phyloP scores from a whole-genome alignment of 92 coral and sea anemone species.

The Porites rus region DNA sequence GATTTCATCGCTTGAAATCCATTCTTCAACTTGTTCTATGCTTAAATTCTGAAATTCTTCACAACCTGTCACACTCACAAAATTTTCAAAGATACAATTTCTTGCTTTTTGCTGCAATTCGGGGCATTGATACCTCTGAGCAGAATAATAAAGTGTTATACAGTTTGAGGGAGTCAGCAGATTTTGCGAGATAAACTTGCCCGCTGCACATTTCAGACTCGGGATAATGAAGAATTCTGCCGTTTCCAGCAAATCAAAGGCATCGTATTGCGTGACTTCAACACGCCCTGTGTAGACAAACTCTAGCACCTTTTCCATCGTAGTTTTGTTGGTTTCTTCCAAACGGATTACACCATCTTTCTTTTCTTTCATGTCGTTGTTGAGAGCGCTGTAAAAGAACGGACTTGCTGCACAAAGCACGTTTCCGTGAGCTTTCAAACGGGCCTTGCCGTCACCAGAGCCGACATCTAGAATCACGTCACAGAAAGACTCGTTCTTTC shows the following conservation, averaged over 20 bases:
- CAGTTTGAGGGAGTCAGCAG: neutral
- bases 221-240: neutral
- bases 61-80: neutral
- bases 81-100: neutral
- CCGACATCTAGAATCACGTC: slow-evolving; percentile 55
- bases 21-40: neutral
- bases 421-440: slow-evolving; percentile 65
- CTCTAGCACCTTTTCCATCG: slow-evolving; percentile 43
- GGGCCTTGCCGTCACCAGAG: slow-evolving; percentile 7
- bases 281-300: slow-evolving; percentile 19
- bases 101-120: neutral
- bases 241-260: neutral
- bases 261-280: neutral
- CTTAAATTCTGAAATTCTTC: neutral
- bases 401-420: slow-evolving; percentile 80
- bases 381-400: slow-evolving; percentile 52
- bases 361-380: slow-evolving; percentile 57
- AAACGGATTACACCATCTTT: slow-evolving; percentile 33
- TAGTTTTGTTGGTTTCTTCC: slow-evolving; percentile 39
- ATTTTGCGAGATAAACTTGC: neutral
- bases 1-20: slow-evolving; percentile 19
- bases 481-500: slow-evolving; percentile 28
- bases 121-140: slow-evolving; percentile 1
- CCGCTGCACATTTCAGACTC: neutral
- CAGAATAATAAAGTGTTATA: neutral